Conservation (phyloP, 1,140 invertebrate genomes). For the Himalopsyche phryganea region DNA sequence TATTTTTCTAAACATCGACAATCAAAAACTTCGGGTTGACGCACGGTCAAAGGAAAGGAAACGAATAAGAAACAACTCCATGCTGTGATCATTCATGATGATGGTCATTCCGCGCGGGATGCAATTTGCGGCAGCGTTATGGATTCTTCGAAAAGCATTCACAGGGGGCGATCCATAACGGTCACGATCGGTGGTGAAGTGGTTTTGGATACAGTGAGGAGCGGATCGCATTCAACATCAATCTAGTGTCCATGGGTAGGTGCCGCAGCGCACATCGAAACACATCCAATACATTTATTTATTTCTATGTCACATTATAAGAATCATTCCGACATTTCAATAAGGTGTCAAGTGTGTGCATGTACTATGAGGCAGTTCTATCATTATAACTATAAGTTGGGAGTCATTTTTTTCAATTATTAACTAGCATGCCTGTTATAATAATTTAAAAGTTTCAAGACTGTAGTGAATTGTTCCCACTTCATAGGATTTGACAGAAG, state of each 20-base stretch:
- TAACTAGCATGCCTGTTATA: too few species aligned
- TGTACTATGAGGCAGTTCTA: too few species aligned
- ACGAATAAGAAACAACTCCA: slow-evolving; percentile 24
- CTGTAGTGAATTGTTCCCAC: too few species aligned
- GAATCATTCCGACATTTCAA: too few species aligned
- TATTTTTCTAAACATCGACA: slow-evolving; percentile 23
- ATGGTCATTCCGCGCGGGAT: slow-evolving; percentile 28
- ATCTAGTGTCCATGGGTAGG: slow-evolving; percentile 12
- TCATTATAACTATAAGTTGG: too few species aligned
- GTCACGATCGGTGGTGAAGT: slow-evolving; percentile 13
- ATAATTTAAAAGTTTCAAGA: too few species aligned
- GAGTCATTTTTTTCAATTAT: too few species aligned
- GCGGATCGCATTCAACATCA: slow-evolving; percentile 30
- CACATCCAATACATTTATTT: slow-evolving; percentile 7
- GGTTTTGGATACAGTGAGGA: slow-evolving; percentile 11
- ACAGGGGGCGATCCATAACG: slow-evolving; percentile 26
- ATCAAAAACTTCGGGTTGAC: slow-evolving; percentile 4
- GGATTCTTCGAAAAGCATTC: slow-evolving; percentile 30
- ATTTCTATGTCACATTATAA: too few species aligned
- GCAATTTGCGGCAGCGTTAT: slow-evolving; percentile 29
- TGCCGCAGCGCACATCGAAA: neutral
- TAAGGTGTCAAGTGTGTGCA: too few species aligned
- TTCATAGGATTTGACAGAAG: too few species aligned
- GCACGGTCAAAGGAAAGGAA: slow-evolving; percentile 16
- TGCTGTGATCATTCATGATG: slow-evolving; percentile 32